Evolutionary conservation across 2,888 invertebrate genomes (phyloP), one percentile per base, ranked within the genome.

Genomic region (Sisyra terminalis): DNA sequence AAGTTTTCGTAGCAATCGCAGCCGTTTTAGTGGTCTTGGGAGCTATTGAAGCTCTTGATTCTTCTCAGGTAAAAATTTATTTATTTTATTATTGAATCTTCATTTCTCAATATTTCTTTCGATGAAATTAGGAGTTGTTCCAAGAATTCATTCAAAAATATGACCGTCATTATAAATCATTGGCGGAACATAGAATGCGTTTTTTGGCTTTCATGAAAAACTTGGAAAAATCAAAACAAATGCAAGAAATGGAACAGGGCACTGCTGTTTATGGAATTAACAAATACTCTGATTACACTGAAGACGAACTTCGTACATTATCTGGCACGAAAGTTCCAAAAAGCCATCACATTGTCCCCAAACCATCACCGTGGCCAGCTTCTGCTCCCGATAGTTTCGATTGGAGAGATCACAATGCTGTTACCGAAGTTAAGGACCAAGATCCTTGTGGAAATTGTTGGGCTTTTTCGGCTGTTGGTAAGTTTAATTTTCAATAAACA

Each of bases 361-460:
- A 75, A 53, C 57, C 65, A 10, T 51, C 63, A 44, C 88, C 89
- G 0, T 54, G 68, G 51, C 50, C 69, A 53, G 59, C 75, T 15
- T 60, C 66, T 2, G 48, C 86, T 18, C 92, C 92, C 0, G 62
- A 65, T 1, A 71, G 72, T 45, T 92, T 84, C 58, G 94, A 94
- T 60, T 94, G 94, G 94, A 71, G 93, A 39, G 67, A 78, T 4
- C 73, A 76, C 47, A 75, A 73, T 42, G 87, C 72, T 1, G 87
- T 94, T 3, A 87, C 92, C 0, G 70, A 75, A 42, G 92, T 94
- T 0, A 94, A 94, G 60, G 72, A 93, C 64, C 94, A 94, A 61
- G 87, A 86, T 1, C 61, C 62, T 8, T 92, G 92, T 54, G 90
- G 90, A 15, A 89, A 88, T 17, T 90, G 90, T 57, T 94, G 94